These are phyloP conservation scores for Tiliacea citrago DNA, from an alignment of 2,888 invertebrate species.

Conservation along the genomic window DNA sequence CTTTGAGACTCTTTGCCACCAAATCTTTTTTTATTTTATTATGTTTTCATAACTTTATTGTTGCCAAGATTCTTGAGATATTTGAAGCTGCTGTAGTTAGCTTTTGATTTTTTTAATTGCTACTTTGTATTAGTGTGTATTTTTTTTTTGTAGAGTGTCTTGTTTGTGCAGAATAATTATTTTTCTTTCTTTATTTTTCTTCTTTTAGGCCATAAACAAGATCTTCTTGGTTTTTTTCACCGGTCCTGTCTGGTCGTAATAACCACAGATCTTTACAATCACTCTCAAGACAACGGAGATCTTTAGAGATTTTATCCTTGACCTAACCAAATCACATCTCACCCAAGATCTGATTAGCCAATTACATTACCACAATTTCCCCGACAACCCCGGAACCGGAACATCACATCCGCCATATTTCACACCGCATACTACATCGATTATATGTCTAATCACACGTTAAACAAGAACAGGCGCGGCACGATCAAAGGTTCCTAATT, in stretches of 20 bases:
- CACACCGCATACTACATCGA: constrained; percentile 62
- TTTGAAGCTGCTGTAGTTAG: background rate
- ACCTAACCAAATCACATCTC: constrained; percentile 4
- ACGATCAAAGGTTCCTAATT: constrained; percentile 89
- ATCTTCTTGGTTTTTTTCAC: no score
- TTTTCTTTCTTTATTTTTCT: no score
- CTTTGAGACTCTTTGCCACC: background rate
- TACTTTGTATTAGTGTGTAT: no score
- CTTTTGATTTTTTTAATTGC: no score
- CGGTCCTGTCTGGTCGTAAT: background rate
- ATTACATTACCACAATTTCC: constrained; percentile 13
- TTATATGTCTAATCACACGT: constrained; percentile 76
- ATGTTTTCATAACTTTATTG: no score
- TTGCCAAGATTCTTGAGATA: background rate
- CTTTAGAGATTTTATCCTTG: background rate
- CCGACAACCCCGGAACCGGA: background rate
- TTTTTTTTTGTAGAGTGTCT: no score
- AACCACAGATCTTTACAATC: background rate
- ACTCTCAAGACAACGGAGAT: background rate
- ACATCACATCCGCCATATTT: constrained; percentile 31
- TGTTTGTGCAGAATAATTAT: no score
- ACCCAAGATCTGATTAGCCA: constrained; percentile 14
- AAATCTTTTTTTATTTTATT: background rate
- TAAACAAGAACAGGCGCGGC: constrained; percentile 82
- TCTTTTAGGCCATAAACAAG: background rate